These are phyloP conservation scores for Phyllotreta cruciferae DNA, from an alignment of 2,888 invertebrate species.

Conservation along the genomic window DNA sequence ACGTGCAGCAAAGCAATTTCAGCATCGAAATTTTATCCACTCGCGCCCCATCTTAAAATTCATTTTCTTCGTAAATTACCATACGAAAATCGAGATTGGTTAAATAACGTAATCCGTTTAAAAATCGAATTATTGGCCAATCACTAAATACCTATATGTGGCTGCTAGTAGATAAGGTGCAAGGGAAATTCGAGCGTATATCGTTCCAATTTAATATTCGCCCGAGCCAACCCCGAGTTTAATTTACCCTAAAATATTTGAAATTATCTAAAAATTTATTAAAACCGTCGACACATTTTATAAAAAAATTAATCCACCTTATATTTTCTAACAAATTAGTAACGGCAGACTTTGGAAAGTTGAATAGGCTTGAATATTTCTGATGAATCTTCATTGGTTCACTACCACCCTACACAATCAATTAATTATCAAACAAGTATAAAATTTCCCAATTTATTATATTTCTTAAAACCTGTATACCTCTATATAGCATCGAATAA, in stretches of 20 bases:
- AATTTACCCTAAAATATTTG: constrained; percentile 37
- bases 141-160: constrained; percentile 26
- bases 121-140: constrained; percentile 31
- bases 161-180: constrained; percentile 29
- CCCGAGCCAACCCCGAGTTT: constrained; percentile 32
- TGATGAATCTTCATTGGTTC: too few relatives aligned
- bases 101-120: constrained; percentile 27
- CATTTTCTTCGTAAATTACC: constrained; percentile 7
- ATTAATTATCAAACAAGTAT: too few relatives aligned
- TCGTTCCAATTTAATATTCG: constrained; percentile 40
- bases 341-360: too few relatives aligned
- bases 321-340: too few relatives aligned
- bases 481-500: too few relatives aligned
- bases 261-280: too few relatives aligned
- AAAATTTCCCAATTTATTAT: too few relatives aligned
- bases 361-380: too few relatives aligned
- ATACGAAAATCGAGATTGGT: constrained; percentile 8
- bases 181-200: constrained; percentile 30
- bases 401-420: too few relatives aligned
- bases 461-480: too few relatives aligned
- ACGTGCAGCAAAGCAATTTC: not conserved
- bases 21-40: not conserved
- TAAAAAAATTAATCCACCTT: too few relatives aligned
- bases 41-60: not conserved
- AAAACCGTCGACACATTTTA: too few relatives aligned